phyloP scores from a whole-genome alignment of 2,797 vertebrate genomes.

The Leucoraja ocellata region DNA sequence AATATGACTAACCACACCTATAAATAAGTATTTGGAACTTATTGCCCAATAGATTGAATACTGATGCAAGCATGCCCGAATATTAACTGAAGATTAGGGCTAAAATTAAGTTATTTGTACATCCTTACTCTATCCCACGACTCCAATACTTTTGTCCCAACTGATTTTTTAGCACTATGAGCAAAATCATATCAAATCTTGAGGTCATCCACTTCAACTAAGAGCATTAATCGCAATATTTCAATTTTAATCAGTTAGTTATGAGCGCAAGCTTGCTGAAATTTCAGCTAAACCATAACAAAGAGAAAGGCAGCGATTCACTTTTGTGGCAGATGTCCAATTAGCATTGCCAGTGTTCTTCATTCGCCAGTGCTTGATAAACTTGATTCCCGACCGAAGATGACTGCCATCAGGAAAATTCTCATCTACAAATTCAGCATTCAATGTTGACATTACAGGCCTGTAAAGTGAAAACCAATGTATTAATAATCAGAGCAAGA shows the following conservation, averaged over 20 bases:
- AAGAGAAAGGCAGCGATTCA: conserved; percentile 48
- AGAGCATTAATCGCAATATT: neutral
- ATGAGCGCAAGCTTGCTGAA: neutral
- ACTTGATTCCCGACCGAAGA: conserved; percentile 85
- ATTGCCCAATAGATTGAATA: neutral
- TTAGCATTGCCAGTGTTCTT: conserved; percentile 87
- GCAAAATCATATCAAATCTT: neutral
- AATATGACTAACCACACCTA: neutral
- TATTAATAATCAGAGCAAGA: neutral
- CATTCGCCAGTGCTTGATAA: conserved; percentile 98
- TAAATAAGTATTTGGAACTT: neutral
- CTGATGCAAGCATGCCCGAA: too few species aligned
- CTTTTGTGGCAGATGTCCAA: conserved; percentile 94
- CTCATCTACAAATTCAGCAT: conserved; percentile 95
- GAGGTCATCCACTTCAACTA: neutral
- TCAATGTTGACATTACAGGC: conserved; percentile 81
- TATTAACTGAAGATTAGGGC: too few species aligned
- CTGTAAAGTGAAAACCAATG: conserved; percentile 56
- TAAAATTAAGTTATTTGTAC: too few species aligned
- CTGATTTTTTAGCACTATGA: too few species aligned
- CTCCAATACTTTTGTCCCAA: too few species aligned
- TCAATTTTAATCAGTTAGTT: neutral
- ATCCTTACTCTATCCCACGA: too few species aligned
- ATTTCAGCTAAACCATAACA: neutral
- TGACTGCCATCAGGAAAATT: conserved; percentile 93